Evolutionary conservation across 2,888 invertebrate species (phyloP).

Genomic region (Hipparchia sbordonii): DNA sequence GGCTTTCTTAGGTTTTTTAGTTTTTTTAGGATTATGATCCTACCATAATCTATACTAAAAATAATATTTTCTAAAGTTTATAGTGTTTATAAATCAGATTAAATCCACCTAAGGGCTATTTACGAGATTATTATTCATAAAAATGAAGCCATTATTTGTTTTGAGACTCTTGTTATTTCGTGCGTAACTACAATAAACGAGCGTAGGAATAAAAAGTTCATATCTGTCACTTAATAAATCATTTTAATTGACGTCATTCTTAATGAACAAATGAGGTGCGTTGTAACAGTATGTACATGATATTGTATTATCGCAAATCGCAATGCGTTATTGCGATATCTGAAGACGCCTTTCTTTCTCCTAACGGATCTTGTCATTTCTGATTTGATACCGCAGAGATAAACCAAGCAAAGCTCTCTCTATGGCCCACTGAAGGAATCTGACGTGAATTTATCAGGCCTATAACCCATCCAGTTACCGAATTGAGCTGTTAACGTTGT

Average conservation of each 20-base stretch:
- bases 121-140: constrained; percentile 24
- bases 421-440: too few relatives aligned
- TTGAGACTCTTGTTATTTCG: not conserved
- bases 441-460: too few relatives aligned
- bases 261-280: not conserved
- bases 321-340: not conserved
- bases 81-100: constrained; percentile 11
- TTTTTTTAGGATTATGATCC: too few relatives aligned
- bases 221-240: constrained; percentile 12
- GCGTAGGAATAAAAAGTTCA: not conserved
- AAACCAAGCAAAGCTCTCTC: too few relatives aligned
- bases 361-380: too few relatives aligned
- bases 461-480: too few relatives aligned
- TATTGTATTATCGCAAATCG: not conserved
- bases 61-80: not conserved
- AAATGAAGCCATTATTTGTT: constrained; percentile 26
- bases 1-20: too few relatives aligned
- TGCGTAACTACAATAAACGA: not conserved
- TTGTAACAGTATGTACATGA: not conserved
- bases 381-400: too few relatives aligned
- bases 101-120: not conserved
- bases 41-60: too few relatives aligned
- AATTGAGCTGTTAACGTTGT: too few relatives aligned
- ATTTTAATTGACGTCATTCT: constrained; percentile 1
- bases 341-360: too few relatives aligned